Conservation (phyloP, 2,113 vertebrate genomes). For the Protobothrops mucrosquamatus region DNA sequence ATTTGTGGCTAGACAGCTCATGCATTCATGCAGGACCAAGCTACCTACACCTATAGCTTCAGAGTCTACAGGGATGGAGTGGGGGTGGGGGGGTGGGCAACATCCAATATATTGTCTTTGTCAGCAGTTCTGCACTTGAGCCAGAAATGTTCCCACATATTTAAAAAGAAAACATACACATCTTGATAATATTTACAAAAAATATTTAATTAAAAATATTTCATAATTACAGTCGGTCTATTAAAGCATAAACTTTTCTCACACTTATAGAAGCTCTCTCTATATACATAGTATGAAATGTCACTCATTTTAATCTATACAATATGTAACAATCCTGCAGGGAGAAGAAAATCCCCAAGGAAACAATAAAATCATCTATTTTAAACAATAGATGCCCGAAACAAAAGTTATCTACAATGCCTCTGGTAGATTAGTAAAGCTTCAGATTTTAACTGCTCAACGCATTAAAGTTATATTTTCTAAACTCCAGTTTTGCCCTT, state of each 20-base stretch:
- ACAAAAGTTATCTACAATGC: slow-evolving; percentile 82
- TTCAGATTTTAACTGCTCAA: slow-evolving; percentile 81
- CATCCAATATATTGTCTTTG: slow-evolving; percentile 61
- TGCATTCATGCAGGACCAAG: slow-evolving; percentile 76
- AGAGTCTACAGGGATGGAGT: slow-evolving; percentile 47
- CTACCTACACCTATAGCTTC: slow-evolving; percentile 65
- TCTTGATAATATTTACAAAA: slow-evolving; percentile 96
- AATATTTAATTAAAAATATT: slow-evolving; percentile 99
- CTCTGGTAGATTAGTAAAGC: slow-evolving; percentile 91
- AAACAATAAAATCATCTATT: slow-evolving; percentile 95
- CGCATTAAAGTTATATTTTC: slow-evolving; percentile 73
- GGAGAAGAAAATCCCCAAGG: slow-evolving; percentile 80
- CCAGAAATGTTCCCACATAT: slow-evolving; percentile 69
- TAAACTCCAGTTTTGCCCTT: slow-evolving; percentile 62
- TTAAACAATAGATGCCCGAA: slow-evolving; percentile 94
- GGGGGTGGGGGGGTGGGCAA: slow-evolving; percentile 22
- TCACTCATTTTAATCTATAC: slow-evolving; percentile 87
- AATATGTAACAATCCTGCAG: slow-evolving; percentile 92
- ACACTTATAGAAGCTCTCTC: slow-evolving; percentile 98
- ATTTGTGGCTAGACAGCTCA: slow-evolving; percentile 75
- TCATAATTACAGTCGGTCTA: slow-evolving; percentile 99
- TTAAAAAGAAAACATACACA: slow-evolving; percentile 73
- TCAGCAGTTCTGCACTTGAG: slow-evolving; percentile 63
- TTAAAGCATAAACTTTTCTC: slow-evolving; percentile 97
- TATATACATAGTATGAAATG: slow-evolving; percentile 95